A percentile compares a stretch with the other conserved stretches of the same genome.
These are phyloP conservation scores for Lasiurus borealis DNA, from an alignment of 2,113 vertebrate genomes.

Conservation along the genomic window DNA sequence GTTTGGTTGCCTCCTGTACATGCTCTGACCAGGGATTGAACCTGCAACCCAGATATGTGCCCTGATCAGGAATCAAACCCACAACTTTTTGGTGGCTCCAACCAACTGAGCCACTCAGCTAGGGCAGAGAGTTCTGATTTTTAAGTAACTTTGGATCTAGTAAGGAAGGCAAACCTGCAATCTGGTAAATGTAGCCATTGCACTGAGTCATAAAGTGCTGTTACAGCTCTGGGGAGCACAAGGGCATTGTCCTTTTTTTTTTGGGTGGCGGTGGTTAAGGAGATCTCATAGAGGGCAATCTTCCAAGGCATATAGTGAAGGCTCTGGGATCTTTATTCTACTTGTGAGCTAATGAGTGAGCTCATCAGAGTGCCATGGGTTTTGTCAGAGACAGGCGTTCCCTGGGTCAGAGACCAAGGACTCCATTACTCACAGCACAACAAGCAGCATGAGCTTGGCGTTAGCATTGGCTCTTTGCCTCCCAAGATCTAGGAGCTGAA, in stretches of 20 bases:
- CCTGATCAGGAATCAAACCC: neutral
- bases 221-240: neutral
- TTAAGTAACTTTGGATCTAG: neutral
- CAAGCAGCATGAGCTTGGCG: neutral
- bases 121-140: neutral
- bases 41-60: too few relatives aligned
- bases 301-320: neutral
- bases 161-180: neutral
- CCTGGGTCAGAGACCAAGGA: neutral
- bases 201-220: neutral
- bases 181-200: neutral
- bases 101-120: neutral
- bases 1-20: neutral
- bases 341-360: neutral
- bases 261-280: accelerated
- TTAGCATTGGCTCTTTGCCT: neutral
- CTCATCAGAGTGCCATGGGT: neutral
- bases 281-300: neutral
- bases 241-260: neutral
- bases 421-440: accelerated
- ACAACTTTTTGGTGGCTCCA: neutral
- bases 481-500: accelerated
- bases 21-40: neutral
- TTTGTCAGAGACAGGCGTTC: neutral
- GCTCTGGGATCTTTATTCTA: neutral